phyloP scores from a whole-genome alignment of 2,113 vertebrate species.

The Macrotis lagotis region DNA sequence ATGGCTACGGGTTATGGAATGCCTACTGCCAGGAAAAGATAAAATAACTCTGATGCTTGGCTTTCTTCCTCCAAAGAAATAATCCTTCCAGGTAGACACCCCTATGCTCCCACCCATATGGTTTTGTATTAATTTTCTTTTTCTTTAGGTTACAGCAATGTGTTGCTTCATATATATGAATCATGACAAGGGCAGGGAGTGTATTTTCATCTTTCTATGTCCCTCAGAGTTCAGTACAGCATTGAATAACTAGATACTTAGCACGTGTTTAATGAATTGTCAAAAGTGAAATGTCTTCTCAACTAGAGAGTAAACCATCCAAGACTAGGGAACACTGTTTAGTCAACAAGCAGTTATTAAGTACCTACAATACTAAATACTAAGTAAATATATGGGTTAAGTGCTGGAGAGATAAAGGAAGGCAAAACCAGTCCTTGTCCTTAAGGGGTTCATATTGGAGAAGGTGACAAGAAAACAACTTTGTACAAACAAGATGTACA shows the following conservation, averaged over 20 bases:
- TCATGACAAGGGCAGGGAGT: not conserved
- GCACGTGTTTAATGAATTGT: not conserved
- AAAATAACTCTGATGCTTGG: not conserved
- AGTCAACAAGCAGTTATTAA: not conserved
- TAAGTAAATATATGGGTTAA: too few species aligned
- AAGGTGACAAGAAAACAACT: not conserved
- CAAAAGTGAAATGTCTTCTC: not conserved
- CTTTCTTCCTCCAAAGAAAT: not conserved
- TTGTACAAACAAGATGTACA: not conserved
- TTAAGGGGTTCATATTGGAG: not conserved
- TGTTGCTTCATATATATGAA: not conserved
- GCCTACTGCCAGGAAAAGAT: not conserved
- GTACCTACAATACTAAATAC: too few species aligned
- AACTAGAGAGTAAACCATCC: not conserved
- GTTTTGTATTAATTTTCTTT: not conserved
- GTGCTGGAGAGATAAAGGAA: not conserved
- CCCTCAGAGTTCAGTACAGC: not conserved
- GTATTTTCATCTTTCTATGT: not conserved
- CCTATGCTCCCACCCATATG: not conserved
- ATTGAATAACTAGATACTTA: not conserved
- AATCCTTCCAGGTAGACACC: not conserved
- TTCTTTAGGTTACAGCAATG: not conserved
- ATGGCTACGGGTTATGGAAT: not conserved
- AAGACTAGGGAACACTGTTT: not conserved
- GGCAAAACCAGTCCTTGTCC: not conserved